phyloP scores from a whole-genome alignment of 2,113 vertebrate genomes.

The Electrona antarctica region DNA sequence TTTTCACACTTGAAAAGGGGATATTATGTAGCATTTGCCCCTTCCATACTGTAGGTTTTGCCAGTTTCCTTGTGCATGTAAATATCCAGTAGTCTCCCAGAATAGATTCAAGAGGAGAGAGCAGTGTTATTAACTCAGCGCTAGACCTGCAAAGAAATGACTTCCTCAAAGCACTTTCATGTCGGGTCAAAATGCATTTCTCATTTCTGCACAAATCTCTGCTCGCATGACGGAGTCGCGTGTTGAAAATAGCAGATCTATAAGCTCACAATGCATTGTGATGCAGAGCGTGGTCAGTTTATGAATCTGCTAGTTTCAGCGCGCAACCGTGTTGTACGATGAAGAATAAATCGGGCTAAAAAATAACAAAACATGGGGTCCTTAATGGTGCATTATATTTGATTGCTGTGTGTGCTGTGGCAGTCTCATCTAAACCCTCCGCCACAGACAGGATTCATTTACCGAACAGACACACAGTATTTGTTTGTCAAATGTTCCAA shows the following conservation, averaged over 20 bases:
- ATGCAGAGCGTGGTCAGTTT: too few species aligned
- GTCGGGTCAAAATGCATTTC: constrained; percentile 22
- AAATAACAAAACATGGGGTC: neutral
- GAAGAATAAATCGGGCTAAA: neutral
- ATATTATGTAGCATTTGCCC: constrained; percentile 25
- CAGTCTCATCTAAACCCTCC: constrained; percentile 22
- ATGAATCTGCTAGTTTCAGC: too few species aligned
- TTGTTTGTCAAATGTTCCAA: constrained; percentile 40
- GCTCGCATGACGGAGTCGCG: too few species aligned
- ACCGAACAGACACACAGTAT: constrained; percentile 25
- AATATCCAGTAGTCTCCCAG: neutral
- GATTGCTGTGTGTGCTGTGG: constrained; percentile 16
- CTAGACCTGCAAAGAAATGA: constrained; percentile 3
- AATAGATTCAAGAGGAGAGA: neutral
- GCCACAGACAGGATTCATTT: constrained; percentile 34
- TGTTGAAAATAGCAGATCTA: too few species aligned
- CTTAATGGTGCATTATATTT: neutral
- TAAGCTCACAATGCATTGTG: too few species aligned
- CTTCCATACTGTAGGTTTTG: constrained; percentile 16
- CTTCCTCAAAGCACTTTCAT: constrained; percentile 24
- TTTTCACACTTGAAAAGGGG: constrained; percentile 3
- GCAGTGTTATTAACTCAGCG: neutral
- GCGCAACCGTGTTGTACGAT: too few species aligned
- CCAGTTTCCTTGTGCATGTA: neutral
- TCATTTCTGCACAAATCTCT: constrained; percentile 13